phyloP scores from a whole-genome alignment of 2,797 vertebrate genomes.

The Luscinia luscinia region DNA sequence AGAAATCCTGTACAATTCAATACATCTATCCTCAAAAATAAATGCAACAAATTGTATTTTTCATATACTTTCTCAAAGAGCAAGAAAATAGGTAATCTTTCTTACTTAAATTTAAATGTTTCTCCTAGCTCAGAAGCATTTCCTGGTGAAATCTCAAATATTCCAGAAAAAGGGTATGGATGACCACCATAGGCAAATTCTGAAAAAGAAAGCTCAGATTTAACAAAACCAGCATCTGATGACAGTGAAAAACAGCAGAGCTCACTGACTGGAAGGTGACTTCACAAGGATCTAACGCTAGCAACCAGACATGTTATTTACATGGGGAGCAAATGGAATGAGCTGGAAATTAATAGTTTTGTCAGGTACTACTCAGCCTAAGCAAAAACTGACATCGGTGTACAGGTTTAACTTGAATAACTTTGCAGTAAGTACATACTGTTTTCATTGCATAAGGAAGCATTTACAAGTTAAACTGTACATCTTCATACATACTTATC shows the following conservation, averaged over 20 bases:
- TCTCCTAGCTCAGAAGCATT: slow-evolving; percentile 97
- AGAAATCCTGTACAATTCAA: not conserved
- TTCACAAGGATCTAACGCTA: not conserved
- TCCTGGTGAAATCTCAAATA: slow-evolving; percentile 98
- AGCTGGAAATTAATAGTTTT: not conserved
- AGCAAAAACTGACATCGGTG: not conserved
- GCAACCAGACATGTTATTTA: not conserved
- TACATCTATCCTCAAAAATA: not conserved
- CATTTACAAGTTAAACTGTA: not conserved
- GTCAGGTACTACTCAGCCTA: not conserved
- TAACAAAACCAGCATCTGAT: not conserved
- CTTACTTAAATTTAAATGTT: slow-evolving; percentile 99
- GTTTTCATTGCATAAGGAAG: not conserved
- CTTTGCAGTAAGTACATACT: not conserved
- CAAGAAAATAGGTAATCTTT: slow-evolving; percentile 38
- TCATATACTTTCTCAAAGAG: slow-evolving; percentile 2
- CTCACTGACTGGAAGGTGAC: not conserved
- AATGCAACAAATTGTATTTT: not conserved
- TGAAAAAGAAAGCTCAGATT: slow-evolving; percentile 71
- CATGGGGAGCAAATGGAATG: not conserved
- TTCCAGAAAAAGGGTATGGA: slow-evolving; percentile 98
- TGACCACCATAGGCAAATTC: slow-evolving; percentile 99
- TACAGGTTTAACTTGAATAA: not conserved
- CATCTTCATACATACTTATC: not conserved
- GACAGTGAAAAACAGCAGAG: not conserved